These are phyloP conservation scores for Congeria kusceri DNA, from an alignment of 2,888 invertebrate genomes.

Conservation along the genomic window DNA sequence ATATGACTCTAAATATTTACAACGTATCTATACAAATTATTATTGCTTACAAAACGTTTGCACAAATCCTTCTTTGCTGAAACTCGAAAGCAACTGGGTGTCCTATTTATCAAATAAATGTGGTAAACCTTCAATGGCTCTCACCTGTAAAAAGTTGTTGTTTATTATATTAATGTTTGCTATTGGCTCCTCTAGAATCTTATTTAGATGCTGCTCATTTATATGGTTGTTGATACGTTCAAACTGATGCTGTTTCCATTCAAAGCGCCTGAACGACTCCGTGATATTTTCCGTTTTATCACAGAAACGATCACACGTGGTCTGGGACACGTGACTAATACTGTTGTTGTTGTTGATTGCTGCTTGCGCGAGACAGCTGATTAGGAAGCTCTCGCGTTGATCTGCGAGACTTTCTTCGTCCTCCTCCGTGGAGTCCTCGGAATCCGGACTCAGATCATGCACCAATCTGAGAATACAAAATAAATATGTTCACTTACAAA, in stretches of 20 bases:
- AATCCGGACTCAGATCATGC: slow-evolving; percentile 76
- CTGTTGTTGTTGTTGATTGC: slow-evolving; percentile 59
- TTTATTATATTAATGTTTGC: slow-evolving; percentile 58
- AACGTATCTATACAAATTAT: too few species aligned
- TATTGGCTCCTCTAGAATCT: slow-evolving; percentile 44
- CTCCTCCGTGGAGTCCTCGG: slow-evolving; percentile 60
- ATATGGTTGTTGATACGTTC: slow-evolving; percentile 72
- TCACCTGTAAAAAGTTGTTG: slow-evolving; percentile 62
- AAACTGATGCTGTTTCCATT: slow-evolving; percentile 66
- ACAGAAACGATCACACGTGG: slow-evolving; percentile 46
- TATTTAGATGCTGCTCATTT: slow-evolving; percentile 67
- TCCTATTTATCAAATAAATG: too few species aligned
- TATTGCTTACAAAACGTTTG: too few species aligned
- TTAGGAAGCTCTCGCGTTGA: slow-evolving; percentile 64
- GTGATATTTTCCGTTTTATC: slow-evolving; percentile 48
- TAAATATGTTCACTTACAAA: too few species aligned
- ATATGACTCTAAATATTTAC: too few species aligned
- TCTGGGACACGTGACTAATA: slow-evolving; percentile 49
- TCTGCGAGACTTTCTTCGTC: slow-evolving; percentile 57
- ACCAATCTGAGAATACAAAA: slow-evolving; percentile 67
- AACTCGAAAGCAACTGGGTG: too few species aligned
- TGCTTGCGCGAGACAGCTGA: slow-evolving; percentile 65
- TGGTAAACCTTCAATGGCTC: too few species aligned
- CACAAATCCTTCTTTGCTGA: too few species aligned
- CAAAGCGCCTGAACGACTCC: slow-evolving; percentile 54